Percentiles rank a stretch among this genome's conserved stretches.
Evolutionary conservation across 2,888 invertebrate genomes (phyloP).

Genomic region (Conistra vaccinii): DNA sequence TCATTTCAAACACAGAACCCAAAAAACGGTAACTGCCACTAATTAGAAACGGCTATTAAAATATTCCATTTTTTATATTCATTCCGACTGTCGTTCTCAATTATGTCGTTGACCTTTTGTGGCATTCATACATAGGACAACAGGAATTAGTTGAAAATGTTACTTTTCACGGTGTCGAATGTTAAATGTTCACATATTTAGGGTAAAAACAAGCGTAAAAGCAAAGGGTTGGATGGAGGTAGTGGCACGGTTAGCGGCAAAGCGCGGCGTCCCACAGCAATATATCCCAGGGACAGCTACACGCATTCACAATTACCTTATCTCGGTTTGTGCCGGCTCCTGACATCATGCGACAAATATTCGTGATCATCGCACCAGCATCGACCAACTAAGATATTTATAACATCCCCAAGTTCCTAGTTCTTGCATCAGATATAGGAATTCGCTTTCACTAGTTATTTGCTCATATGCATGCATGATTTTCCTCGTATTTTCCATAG

Average conservation of each 20-base stretch:
- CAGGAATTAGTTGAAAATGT: slow-evolving; percentile 36
- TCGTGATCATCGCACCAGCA: slow-evolving; percentile 73
- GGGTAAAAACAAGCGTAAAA: slow-evolving; percentile 24
- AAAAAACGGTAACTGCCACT: slow-evolving; percentile 64
- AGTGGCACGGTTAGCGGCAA: slow-evolving; percentile 26
- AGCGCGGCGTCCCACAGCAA: slow-evolving; percentile 73
- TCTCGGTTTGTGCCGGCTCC: slow-evolving; percentile 80
- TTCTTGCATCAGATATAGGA: slow-evolving; percentile 10
- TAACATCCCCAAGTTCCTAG: slow-evolving; percentile 25
- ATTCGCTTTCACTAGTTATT: slow-evolving; percentile 24
- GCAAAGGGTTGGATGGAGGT: slow-evolving; percentile 40
- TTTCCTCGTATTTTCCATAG: slow-evolving; percentile 24
- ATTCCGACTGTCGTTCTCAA: slow-evolving; percentile 61
- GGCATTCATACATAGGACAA: slow-evolving; percentile 58
- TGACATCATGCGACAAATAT: slow-evolving; percentile 88
- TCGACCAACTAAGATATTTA: slow-evolving; percentile 40
- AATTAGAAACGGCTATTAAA: slow-evolving; percentile 67
- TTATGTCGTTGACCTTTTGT: slow-evolving; percentile 66
- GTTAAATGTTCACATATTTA: slow-evolving; percentile 41
- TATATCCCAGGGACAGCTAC: slow-evolving; percentile 86
- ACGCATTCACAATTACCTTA: slow-evolving; percentile 89
- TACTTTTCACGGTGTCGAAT: slow-evolving; percentile 12
- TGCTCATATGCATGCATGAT: slow-evolving; percentile 9
- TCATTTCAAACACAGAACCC: slow-evolving; percentile 45
- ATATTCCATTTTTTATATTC: slow-evolving; percentile 65